Evolutionary conservation across 2,888 invertebrate genomes (phyloP), one percentile per base, ranked within the genome.

Genomic region (Gnatocerus cornutus): DNA sequence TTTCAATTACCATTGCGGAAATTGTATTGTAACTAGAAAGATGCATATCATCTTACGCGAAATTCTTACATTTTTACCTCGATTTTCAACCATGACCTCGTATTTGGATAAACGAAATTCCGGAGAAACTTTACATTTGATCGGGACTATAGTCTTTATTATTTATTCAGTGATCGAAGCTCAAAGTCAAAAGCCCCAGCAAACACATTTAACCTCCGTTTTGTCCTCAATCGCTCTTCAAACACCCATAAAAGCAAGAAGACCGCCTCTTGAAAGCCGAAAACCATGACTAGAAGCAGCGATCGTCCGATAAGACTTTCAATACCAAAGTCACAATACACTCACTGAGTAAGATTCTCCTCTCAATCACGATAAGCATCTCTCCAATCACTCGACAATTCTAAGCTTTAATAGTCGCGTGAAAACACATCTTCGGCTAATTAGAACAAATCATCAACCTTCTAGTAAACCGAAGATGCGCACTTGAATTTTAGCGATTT

Each of bases 391-490:
- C 6, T 41, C 41, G 41, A 13, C 41, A 41, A n/a, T 41, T 12
- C 41, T 13, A 41, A 41, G 10, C 10, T 12, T 7, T n/a, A 12
- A 12, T 12, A 10, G 41, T 13, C 10, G 41, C 41, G 41, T 12
- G 41, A 41, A 41, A 12, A 37, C 37, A 12, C 10, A 41, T 41
- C 13, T n/a, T 41, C 10, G 41, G 10, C 41, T 41, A 41, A 41
- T 41, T 41, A 41, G 41, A n/a, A 41, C 41, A 41, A 41, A 41
- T 41, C 41, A n/a, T 41, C 41, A n/a, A 33, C 33, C 33, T 33
- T n/a, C 33, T 21, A 21, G 2, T 33, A 33, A 33, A 1, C 33
- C 6, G 7, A 7, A 41, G 12, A 41, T 41, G 41, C 7, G 41
- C 2, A 10, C 9, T 12, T 2, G 12, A 41, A 12, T 12, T 41